Evolutionary conservation across 2,888 invertebrate species (phyloP).

Genomic region (Heliconius charithonia): DNA sequence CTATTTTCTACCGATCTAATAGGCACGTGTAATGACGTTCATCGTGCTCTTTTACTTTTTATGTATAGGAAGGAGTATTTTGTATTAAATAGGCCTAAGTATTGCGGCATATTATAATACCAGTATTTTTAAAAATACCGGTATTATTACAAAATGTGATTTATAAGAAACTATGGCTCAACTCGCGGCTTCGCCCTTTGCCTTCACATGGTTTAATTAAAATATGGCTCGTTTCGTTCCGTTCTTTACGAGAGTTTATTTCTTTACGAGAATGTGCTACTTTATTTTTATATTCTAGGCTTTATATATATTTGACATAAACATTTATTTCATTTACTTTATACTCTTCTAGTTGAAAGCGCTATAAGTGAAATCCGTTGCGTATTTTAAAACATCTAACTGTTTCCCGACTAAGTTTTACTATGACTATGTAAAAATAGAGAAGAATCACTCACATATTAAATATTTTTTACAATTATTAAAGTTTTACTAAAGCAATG

Average conservation of each 20-base stretch:
- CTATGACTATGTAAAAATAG: background rate
- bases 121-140: background rate
- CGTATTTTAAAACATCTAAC: background rate
- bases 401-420: background rate
- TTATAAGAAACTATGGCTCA: background rate
- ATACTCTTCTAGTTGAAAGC: background rate
- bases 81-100: background rate
- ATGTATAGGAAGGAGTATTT: background rate
- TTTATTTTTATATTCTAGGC: background rate
- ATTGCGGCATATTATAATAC: background rate
- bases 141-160: background rate
- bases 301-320: background rate
- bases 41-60: background rate
- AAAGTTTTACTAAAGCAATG: background rate
- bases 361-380: background rate
- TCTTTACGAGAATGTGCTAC: background rate
- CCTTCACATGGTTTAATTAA: too few relatives aligned
- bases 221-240: too few relatives aligned
- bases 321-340: background rate
- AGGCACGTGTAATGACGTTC: background rate
- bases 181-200: background rate
- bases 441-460: background rate
- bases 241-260: too few relatives aligned
- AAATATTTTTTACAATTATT: background rate
- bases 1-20: conserved; percentile 29